Percentiles rank a stretch among this genome's conserved stretches.
Evolutionary conservation across 2,888 invertebrate species (phyloP).

Genomic region (Tinea pellionella): DNA sequence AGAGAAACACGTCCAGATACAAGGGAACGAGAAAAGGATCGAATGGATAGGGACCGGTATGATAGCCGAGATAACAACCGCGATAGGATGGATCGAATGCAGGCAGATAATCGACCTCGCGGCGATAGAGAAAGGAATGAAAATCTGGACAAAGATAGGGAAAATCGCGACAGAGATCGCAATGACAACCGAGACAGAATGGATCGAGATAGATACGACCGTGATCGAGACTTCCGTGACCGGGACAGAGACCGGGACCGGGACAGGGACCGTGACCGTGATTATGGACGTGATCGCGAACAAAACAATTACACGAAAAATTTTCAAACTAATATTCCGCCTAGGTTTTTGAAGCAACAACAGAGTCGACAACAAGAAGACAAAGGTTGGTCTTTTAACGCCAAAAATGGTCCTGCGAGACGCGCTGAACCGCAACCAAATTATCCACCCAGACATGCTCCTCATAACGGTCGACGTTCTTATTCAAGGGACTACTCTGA

Average conservation of each 20-base stretch:
- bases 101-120: constrained; percentile 29
- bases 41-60: constrained; percentile 12
- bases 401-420: constrained; percentile 42
- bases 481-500: constrained; percentile 41
- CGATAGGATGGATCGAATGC: constrained; percentile 29
- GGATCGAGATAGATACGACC: constrained; percentile 28
- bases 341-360: constrained; percentile 85
- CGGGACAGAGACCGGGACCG: constrained; percentile 28
- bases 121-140: constrained; percentile 39
- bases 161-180: constrained; percentile 37
- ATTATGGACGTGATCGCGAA: constrained; percentile 52
- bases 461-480: constrained; percentile 53
- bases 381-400: constrained; percentile 54
- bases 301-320: constrained; percentile 74
- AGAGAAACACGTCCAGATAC: constrained; percentile 20
- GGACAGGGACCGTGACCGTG: constrained; percentile 28
- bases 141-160: constrained; percentile 21
- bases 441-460: constrained; percentile 48
- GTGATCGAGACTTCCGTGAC: constrained; percentile 29
- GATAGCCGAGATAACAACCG: constrained; percentile 27
- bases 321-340: constrained; percentile 87
- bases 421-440: constrained; percentile 51
- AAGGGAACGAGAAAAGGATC: constrained; percentile 13
- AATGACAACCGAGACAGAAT: constrained; percentile 21
- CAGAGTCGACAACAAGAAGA: constrained; percentile 56